phyloP scores from a whole-genome alignment of 2,888 invertebrate species.

The Esperia sulphurella region DNA sequence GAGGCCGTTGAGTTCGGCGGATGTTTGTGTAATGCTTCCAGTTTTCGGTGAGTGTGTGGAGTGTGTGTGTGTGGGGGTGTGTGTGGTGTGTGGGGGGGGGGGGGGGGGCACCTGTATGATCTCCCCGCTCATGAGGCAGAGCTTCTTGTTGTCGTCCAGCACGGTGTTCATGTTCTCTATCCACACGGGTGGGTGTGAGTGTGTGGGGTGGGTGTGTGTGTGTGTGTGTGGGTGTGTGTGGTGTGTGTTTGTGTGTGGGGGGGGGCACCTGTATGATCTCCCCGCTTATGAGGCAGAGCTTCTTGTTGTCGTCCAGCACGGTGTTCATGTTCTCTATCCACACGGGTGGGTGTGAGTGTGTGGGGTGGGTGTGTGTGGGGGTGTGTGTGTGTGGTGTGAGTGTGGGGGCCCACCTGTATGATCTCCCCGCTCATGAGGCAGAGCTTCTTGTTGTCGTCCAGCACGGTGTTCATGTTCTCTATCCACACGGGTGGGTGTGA shows the following conservation, averaged over 20 bases:
- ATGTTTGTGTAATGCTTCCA: too few species aligned
- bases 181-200: too few species aligned
- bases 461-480: slow-evolving; percentile 96
- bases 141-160: slow-evolving; percentile 96
- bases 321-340: slow-evolving; percentile 99
- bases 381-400: too few species aligned
- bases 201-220: too few species aligned
- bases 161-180: slow-evolving; percentile 98
- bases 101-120: slow-evolving; percentile 84
- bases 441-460: slow-evolving; percentile 97
- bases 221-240: too few species aligned
- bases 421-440: slow-evolving; percentile 98
- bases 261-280: slow-evolving; percentile 89
- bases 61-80: too few species aligned
- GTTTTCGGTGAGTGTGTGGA: too few species aligned
- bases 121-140: slow-evolving; percentile 98
- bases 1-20: too few species aligned
- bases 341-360: too few species aligned
- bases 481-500: slow-evolving; percentile 99
- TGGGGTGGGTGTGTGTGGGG: too few species aligned
- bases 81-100: too few species aligned
- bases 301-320: slow-evolving; percentile 96
- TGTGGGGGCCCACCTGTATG: slow-evolving; percentile 80
- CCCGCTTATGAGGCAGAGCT: slow-evolving; percentile 97
- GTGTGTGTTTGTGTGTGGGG: too few species aligned